phyloP scores from a whole-genome alignment of 2,888 invertebrate species.

The Seira musarum region DNA sequence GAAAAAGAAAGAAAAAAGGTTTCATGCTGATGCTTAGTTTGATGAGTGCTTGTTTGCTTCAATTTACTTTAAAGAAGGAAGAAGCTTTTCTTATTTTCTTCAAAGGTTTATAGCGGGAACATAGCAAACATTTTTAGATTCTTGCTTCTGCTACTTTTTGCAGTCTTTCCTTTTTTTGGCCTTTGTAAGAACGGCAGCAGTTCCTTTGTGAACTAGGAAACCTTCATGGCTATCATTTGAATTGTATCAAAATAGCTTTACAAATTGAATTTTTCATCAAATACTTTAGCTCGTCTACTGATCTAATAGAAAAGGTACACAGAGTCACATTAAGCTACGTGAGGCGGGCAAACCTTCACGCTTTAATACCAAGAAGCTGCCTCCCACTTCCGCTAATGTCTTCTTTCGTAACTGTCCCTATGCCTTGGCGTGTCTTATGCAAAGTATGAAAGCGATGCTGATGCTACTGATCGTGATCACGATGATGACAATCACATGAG shows the following conservation, averaged over 20 bases:
- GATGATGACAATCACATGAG: constrained; percentile 10
- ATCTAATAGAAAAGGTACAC: constrained; percentile 4
- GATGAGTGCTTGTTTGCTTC: constrained; percentile 57
- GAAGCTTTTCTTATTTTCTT: constrained; percentile 37
- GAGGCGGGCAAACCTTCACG: not conserved
- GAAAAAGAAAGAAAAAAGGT: not conserved
- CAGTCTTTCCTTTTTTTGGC: not conserved
- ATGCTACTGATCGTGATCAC: not conserved
- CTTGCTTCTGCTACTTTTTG: constrained; percentile 12
- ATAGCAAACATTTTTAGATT: constrained; percentile 17
- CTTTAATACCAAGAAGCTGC: not conserved
- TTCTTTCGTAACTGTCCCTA: not conserved
- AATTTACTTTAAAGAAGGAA: constrained; percentile 32
- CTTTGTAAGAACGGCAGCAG: constrained; percentile 12
- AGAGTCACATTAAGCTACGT: not conserved
- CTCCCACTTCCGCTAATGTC: not conserved
- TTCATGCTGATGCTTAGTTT: constrained; percentile 29
- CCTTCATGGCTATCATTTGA: constrained; percentile 55
- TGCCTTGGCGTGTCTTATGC: no score
- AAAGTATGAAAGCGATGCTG: not conserved
- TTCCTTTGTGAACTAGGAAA: constrained; percentile 28
- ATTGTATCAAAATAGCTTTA: constrained; percentile 61
- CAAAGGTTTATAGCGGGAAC: not conserved
- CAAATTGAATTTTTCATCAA: constrained; percentile 61
- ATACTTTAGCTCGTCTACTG: constrained; percentile 22